Evolutionary conservation across 2,113 vertebrate species (phyloP).

Genomic region (Oxygymnocypris stewartii): DNA sequence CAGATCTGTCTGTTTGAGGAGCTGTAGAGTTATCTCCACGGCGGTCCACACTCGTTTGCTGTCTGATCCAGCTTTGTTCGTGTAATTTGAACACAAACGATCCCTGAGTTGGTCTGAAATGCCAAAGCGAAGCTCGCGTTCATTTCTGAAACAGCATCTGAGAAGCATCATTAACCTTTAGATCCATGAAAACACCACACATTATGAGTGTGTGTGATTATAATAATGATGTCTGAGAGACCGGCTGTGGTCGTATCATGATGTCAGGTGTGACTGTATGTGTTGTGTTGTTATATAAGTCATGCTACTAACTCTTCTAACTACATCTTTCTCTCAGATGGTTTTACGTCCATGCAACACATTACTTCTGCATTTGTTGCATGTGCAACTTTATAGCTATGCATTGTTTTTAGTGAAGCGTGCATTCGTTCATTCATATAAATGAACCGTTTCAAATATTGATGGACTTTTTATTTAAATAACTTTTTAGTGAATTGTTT

Average conservation of each 20-base stretch:
- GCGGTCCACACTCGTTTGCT: not conserved
- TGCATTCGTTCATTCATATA: not conserved
- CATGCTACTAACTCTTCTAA: not conserved
- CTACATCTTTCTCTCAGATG: not conserved
- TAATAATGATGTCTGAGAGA: too few species aligned
- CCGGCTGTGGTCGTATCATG: too few species aligned
- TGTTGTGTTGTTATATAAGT: not conserved
- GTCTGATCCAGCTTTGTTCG: not conserved
- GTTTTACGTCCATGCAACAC: not conserved
- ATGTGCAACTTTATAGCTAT: too few species aligned
- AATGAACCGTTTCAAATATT: too few species aligned
- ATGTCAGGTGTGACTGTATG: not conserved
- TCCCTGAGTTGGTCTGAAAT: conserved; percentile 8
- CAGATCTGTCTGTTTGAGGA: too few species aligned
- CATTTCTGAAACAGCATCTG: not conserved
- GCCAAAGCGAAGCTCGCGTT: conserved; percentile 32
- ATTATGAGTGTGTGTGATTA: too few species aligned
- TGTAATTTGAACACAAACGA: not conserved
- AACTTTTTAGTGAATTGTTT: too few species aligned
- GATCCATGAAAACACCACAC: conserved; percentile 27
- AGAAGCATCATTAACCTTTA: conserved; percentile 51
- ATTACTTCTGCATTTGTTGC: too few species aligned
- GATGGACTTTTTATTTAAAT: too few species aligned
- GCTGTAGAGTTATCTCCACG: too few species aligned
- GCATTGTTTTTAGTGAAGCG: too few species aligned